Conservation (phyloP, 1,140 invertebrate genomes). For the Chymomyza costata region DNA sequence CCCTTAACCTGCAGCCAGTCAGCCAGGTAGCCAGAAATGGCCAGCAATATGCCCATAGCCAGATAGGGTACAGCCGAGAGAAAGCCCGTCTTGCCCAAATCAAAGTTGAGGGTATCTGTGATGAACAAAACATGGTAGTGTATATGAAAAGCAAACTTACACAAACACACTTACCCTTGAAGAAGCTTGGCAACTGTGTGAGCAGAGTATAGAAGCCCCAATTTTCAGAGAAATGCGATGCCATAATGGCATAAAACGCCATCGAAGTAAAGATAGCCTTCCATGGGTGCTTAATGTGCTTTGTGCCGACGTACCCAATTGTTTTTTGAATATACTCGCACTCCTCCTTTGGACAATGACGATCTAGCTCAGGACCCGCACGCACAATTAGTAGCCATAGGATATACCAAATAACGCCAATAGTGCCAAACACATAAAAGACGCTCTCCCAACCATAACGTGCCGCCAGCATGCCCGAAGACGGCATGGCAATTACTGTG, state of each 20-base stretch:
- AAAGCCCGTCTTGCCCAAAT: constrained; percentile 86
- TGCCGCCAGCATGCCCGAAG: constrained; percentile 84
- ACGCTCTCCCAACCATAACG: constrained; percentile 89
- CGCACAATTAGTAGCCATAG: constrained; percentile 84
- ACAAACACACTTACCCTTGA: constrained; percentile 86
- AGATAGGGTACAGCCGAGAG: constrained; percentile 90
- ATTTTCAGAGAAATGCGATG: constrained; percentile 95
- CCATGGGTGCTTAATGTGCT: constrained; percentile 84
- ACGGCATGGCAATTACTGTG: constrained; percentile 86
- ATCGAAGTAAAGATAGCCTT: constrained; percentile 85
- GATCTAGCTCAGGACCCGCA: constrained; percentile 86
- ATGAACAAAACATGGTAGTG: background rate
- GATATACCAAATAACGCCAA: constrained; percentile 84
- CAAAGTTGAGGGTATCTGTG: constrained; percentile 83
- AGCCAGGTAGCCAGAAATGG: constrained; percentile 86
- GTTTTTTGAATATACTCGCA: constrained; percentile 83
- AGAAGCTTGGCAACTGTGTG: constrained; percentile 92
- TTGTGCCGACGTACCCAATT: constrained; percentile 57
- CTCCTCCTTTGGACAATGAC: constrained; percentile 84
- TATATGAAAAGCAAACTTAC: background rate
- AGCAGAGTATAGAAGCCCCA: constrained; percentile 97
- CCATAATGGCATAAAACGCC: constrained; percentile 93
- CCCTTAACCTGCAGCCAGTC: constrained; percentile 83
- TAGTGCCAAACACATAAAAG: constrained; percentile 90
- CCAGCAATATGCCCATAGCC: constrained; percentile 87